Evolutionary conservation across 1,140 invertebrate species (phyloP), one percentile per base, ranked within the genome.

Genomic region (Listronotus oregonensis): DNA sequence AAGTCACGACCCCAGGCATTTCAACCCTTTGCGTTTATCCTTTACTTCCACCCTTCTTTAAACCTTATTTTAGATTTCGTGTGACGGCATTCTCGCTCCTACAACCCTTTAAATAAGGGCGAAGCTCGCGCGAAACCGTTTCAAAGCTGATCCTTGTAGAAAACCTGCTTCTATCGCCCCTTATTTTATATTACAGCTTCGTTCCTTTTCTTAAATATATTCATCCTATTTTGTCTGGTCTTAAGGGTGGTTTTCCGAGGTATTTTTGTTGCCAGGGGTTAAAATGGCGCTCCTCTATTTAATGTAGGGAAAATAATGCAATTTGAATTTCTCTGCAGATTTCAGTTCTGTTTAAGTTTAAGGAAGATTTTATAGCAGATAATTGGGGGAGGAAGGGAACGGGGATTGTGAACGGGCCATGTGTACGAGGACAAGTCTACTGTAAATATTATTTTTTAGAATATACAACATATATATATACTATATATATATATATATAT

Each of bases 271-370:
- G 34, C 42, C 17, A 54, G 54, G 70, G 47, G 52, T 40, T 15
- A 70, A 72, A 72, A 72, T 73, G 72, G 72, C 69, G 69, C 64
- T 64, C 67, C 55, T 73, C 57, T 73, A 73, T 73, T 73, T 71
- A 73, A 73, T 73, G 72, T 73, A 72, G 68, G 72, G 72, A 73
- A 70, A 73, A 72, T 75, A 75, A 75, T 75, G 70, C 68, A 73
- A 73, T 75, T 75, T 72, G 70, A 73, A 70, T 73, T 72, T 73
- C 72, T 72, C 70, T 72, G 67, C 71, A 73, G 73, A 74, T 74
- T 74, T 74, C 67, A 67, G 70, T 66, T 69, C 54, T 73, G 71
- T 74, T 71, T 70, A 73, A 73, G 73, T 74, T 74, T 72, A 74
- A 74, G 73, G 69, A 74, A 54, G 69, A 74, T 74, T 73, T 74